Evolutionary conservation across 2,888 invertebrate genomes (phyloP).

Genomic region (Eupithecia exiguata): DNA sequence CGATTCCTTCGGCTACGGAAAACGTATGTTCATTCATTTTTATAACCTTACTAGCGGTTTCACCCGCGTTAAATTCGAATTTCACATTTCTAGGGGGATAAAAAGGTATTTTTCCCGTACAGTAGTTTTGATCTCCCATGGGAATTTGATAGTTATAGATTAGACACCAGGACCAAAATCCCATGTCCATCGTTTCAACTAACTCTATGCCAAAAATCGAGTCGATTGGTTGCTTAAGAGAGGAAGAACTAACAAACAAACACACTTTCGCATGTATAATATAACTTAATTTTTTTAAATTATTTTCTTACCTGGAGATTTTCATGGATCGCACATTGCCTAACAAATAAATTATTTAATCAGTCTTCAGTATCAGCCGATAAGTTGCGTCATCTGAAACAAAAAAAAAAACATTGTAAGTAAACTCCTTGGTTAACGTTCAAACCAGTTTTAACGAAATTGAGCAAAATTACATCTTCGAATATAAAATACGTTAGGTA

Average conservation of each 20-base stretch:
- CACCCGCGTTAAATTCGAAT: too few species aligned
- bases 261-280: too few species aligned
- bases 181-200: too few species aligned
- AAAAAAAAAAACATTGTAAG: conserved; percentile 55
- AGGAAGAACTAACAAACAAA: too few species aligned
- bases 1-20: background rate
- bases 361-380: conserved; percentile 77
- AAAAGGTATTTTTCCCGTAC: too few species aligned
- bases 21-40: background rate
- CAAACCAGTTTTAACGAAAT: conserved; percentile 54
- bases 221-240: too few species aligned
- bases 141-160: too few species aligned
- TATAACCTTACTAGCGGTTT: too few species aligned
- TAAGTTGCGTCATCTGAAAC: conserved; percentile 72
- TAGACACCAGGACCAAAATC: too few species aligned
- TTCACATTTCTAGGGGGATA: too few species aligned
- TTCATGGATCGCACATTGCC: conserved; percentile 73
- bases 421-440: conserved; percentile 47
- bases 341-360: conserved; percentile 69
- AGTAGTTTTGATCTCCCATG: too few species aligned
- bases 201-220: too few species aligned
- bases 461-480: conserved; percentile 59
- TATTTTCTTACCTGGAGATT: conserved; percentile 60
- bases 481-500: conserved; percentile 52
- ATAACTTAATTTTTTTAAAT: background rate